Base-by-base conservation (phyloP, 1,140 invertebrate species). In the Muscidifurax raptorellus region DNA sequence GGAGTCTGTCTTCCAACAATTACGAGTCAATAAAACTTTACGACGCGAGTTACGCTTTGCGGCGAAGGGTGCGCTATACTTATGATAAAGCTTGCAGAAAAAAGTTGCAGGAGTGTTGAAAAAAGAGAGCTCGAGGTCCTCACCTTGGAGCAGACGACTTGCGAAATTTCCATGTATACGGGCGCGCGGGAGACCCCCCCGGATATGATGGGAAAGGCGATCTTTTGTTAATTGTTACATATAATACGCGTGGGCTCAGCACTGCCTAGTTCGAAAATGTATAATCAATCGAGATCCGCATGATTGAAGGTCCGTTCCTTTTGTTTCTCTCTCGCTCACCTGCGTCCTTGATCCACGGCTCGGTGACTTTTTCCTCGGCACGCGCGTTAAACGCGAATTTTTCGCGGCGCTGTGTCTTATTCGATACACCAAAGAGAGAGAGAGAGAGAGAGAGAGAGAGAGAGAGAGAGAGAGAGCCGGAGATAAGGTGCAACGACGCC, bases 11-110 rank as follows among this genome's bases (percentile, higher is more conserved):
- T n/a, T 59, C 64, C 69, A 52, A 72, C 59, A 80, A 84, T 84
- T 84, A 84, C 59, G 44, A 80, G 83, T 67, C 83, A 27, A 84
- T 84, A 84, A 84, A 80, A 84, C 32, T 84, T 84, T 84, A 84
- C 78, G 59, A 66, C 12, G n/a, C 52, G 44, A 76, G 82, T 79
- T 82, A 36, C 66, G 40, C 44, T 72, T 81, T 27, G 66, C n/a
- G 67, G 47, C 52, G 52, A 40, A 32, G 15, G 28, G 44, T 47
- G 47, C 30, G 27, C 69, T 9, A 9, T 75, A 74, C 59, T 44
- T 75, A 82, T 40, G 32, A 82, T 82, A 82, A 82, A 36, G 59
- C 28, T 32, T 7, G 0, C 22, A n/a, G 52, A 59, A 59, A 59
- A 59, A 59, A 59, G 13, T 69, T 28, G 66, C 27, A n/a, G 2